These are phyloP conservation scores for Fringilla coelebs DNA, from an alignment of 2,797 vertebrate species.

Conservation along the genomic window DNA sequence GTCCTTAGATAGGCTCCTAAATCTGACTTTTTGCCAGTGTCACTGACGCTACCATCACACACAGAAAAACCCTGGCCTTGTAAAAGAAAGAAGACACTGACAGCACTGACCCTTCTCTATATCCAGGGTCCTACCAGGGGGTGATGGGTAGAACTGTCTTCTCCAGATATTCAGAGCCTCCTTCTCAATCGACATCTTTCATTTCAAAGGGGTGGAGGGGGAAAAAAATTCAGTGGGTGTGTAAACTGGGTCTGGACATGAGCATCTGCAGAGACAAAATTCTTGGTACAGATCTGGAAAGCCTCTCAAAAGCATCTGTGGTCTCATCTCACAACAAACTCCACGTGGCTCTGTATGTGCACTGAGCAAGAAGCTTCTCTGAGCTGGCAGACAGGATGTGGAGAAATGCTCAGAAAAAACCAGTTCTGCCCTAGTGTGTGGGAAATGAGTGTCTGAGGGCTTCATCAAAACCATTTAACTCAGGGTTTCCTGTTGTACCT, in stretches of 20 bases:
- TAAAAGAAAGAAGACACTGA: not conserved
- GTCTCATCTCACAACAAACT: fast-evolving
- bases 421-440: not conserved
- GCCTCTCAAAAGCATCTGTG: not conserved
- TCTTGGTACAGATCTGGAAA: not conserved
- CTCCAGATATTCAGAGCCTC: not conserved
- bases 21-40: not conserved
- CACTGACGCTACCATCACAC: not conserved
- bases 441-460: not conserved
- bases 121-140: not conserved
- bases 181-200: not conserved
- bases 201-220: not conserved
- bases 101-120: not conserved
- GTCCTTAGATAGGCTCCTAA: not conserved
- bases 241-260: not conserved
- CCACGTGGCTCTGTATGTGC: not conserved
- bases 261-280: not conserved
- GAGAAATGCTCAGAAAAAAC: not conserved
- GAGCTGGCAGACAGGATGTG: not conserved
- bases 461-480: not conserved
- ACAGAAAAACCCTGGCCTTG: not conserved
- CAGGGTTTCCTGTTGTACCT: not conserved
- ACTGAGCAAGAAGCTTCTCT: not conserved
- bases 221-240: not conserved
- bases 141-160: not conserved